Percentiles rank a stretch among this genome's conserved stretches.
Evolutionary conservation across 2,888 invertebrate species (phyloP).

Genomic region (Pteria penguin): DNA sequence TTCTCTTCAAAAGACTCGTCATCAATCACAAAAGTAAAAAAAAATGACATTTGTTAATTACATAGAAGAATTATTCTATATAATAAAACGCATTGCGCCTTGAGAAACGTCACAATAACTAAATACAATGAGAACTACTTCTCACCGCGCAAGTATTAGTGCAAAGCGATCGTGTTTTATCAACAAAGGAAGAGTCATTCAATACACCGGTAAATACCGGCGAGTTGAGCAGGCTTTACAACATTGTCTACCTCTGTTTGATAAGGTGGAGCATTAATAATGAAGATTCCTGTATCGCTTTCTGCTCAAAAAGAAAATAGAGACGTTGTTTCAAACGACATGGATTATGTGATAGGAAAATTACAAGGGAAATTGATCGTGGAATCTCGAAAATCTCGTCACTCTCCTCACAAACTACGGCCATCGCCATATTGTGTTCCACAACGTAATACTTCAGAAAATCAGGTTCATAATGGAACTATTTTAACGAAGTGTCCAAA

Average conservation of each 20-base stretch:
- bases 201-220: slow-evolving; percentile 22
- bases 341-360: slow-evolving; percentile 14
- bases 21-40: no score
- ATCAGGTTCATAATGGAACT: background rate
- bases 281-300: background rate
- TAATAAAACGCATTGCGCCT: no score
- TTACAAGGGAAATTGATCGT: slow-evolving; percentile 7
- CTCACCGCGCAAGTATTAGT: no score
- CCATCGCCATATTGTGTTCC: slow-evolving; percentile 34
- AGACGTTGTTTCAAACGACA: background rate
- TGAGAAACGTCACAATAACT: no score
- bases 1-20: no score
- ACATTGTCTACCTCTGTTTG: background rate
- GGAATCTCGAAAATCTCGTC: background rate
- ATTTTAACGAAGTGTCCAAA: slow-evolving; percentile 29
- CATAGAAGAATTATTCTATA: no score
- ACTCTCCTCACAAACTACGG: background rate
- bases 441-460: background rate
- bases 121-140: no score
- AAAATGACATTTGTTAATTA: no score
- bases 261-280: background rate
- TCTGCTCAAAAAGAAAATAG: background rate
- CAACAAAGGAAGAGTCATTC: slow-evolving; percentile 20
- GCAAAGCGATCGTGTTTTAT: no score
- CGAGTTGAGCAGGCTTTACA: background rate